Evolutionary conservation across 2,888 invertebrate genomes (phyloP), one percentile per base, ranked within the genome.

Genomic region (Polyommatus iphigenia): DNA sequence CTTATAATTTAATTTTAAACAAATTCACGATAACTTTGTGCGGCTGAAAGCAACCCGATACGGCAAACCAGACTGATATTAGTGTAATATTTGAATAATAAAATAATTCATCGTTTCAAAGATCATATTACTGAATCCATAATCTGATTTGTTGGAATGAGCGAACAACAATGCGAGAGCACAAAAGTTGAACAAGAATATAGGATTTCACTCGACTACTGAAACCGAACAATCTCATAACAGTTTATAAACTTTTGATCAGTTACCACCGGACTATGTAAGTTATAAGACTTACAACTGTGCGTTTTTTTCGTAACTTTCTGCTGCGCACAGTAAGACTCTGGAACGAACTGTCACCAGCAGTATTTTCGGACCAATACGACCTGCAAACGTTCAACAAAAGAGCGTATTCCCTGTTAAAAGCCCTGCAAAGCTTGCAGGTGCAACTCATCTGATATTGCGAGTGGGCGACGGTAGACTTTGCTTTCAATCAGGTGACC

Each of bases 141-240:
- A 67, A 67, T 67, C 67, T 67, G 62, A 62, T 62, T 29, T 32
- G 29, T 67, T 67, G 29, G 15, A 67, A 62, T 62, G 13, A 62
- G 24, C 67, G 29, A 29, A 67, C 15, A 67, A 67, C 67, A 67
- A 29, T 67, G 67, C 13, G 67, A 67, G 67, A 29, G 29, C 67
- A 32, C 29, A 67, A 67, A 67, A 67, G 29, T 67, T 67, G 29
- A 20, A 73, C 24, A 46, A 46, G 73, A 73, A 73, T 73, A 50
- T 73, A 20, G 20, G 73, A 73, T 73, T 73, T 73, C 73, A 73
- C 73, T 73, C 46, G 5, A 73, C 73, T n/a, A 24, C 46, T 46
- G 46, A 73, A 73, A 73, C 46, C 73, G 46, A 73, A 73, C 20
- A 46, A 46, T 73, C 46, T 20, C 73, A 46, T 46, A 46, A 73